Base-by-base conservation (phyloP, 2,888 invertebrate genomes). In the Papilio gigon region DNA sequence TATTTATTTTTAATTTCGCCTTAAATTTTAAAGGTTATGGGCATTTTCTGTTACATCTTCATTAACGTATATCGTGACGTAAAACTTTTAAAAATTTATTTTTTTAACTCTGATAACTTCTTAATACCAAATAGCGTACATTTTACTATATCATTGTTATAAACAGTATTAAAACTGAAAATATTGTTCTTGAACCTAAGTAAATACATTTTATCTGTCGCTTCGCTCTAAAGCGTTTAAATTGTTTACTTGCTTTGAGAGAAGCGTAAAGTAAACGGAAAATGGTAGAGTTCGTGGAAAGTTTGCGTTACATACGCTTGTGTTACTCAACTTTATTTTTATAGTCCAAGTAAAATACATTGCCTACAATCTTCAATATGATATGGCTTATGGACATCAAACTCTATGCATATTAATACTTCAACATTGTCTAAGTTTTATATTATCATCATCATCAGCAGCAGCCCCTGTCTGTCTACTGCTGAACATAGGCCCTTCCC, bases 61-160 rank as follows among this genome's bases (percentile, higher is more conserved):
- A n/a, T n/a, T n/a, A n/a, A n/a, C n/a, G n/a, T n/a, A n/a, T n/a
- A n/a, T n/a, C n/a, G n/a, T n/a, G n/a, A n/a, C n/a, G n/a, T n/a
- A n/a, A 62, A 71, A 80, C 78, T 40, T 67, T 74, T 6, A 14
- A 0, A 22, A 65, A 14, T 33, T 35, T 11, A 35, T 35, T 11
- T 35, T 35, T 35, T 35, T 11, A 40, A n/a, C 6, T n/a, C 8
- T 22, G 20, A 11, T 22, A 20, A 22, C 12, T 56, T 30, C 4
- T 30, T 4, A 30, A n/a, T 30, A 17, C 17, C n/a, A 30, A 30
- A 30, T 30, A n/a, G 12, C 22, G 25, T 25, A 14, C 25, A 50
- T 25, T 50, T 17, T 6, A 50, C 14, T 11, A 1, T 50, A n/a
- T 4, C 12, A 8, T 53, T 53, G 27, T 8, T 27, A 27, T n/a